These are phyloP conservation scores for Synergus umbraculus DNA, from an alignment of 2,888 invertebrate genomes.

Conservation along the genomic window DNA sequence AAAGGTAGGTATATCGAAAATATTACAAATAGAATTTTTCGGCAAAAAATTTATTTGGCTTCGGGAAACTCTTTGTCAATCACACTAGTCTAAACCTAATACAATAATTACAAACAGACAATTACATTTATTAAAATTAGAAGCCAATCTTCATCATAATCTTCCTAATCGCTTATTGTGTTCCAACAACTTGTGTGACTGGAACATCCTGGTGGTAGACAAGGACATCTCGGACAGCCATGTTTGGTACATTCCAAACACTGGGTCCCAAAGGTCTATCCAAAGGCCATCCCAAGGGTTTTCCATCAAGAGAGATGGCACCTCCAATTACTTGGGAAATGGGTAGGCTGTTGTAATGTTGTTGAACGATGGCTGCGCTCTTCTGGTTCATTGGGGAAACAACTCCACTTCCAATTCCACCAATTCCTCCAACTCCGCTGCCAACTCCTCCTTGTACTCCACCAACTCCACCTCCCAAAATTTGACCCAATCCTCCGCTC, in stretches of 20 bases:
- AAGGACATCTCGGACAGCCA: constrained; percentile 78
- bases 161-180: neutral
- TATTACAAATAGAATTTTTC: neutral
- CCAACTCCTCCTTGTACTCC: too few species aligned
- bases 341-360: constrained; percentile 65
- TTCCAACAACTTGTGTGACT: neutral
- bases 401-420: constrained; percentile 37
- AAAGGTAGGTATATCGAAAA: neutral
- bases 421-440: neutral
- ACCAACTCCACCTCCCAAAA: too few species aligned
- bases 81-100: neutral
- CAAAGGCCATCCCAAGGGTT: constrained; percentile 80
- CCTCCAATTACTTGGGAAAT: constrained; percentile 71
- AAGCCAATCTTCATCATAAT: neutral
- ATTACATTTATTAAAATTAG: constrained; percentile 17
- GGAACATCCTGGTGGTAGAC: constrained; percentile 78
- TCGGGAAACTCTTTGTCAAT: neutral
- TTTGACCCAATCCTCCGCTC: too few species aligned
- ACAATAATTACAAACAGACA: neutral
- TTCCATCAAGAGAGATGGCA: constrained; percentile 77
- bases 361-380: constrained; percentile 14
- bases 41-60: neutral
- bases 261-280: constrained; percentile 78
- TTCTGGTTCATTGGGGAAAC: neutral
- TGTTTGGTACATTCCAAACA: constrained; percentile 68